These are phyloP conservation scores for Hymenochirus boettgeri DNA, from an alignment of 2,113 vertebrate species.

Conservation along the genomic window DNA sequence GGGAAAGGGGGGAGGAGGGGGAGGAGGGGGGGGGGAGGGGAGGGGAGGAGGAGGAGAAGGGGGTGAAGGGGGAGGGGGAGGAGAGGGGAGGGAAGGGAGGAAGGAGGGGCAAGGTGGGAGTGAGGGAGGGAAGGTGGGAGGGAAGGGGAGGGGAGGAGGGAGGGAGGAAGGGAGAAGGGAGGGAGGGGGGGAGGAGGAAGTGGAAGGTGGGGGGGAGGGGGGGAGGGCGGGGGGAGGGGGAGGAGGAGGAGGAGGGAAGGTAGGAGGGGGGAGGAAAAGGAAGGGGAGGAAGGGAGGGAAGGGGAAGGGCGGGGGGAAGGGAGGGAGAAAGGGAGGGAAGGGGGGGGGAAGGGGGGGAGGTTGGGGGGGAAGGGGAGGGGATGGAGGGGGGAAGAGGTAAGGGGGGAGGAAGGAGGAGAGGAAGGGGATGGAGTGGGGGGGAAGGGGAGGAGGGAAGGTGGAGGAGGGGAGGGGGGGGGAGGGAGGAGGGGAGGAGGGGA, in stretches of 20 bases:
- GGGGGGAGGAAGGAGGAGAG: not conserved
- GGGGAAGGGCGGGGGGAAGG: too few relatives aligned
- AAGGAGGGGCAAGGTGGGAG: not conserved
- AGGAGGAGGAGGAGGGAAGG: not conserved
- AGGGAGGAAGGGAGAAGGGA: not conserved
- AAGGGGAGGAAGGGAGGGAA: not conserved
- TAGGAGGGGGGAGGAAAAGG: too few relatives aligned
- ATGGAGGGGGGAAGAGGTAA: too few relatives aligned
- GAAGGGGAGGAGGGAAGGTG: not conserved
- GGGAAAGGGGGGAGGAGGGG: not conserved
- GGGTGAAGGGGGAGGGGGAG: too few relatives aligned
- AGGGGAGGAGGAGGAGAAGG: not conserved
- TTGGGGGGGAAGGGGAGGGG: too few relatives aligned
- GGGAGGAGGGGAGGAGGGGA: not conserved
- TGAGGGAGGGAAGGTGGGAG: too few relatives aligned
- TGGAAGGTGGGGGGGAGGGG: not conserved
- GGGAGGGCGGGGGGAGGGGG: accelerated
- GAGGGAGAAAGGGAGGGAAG: constrained; percentile 6
- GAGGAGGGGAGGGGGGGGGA: not conserved
- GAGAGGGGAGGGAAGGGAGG: not conserved
- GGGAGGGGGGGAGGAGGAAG: not conserved
- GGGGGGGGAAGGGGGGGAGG: accelerated
- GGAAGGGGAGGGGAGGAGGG: constrained; percentile 8
- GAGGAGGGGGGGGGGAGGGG: not conserved
- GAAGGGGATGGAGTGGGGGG: too few relatives aligned